A percentile compares a stretch with the other conserved stretches of the same genome.
Evolutionary conservation across 2,888 invertebrate species (phyloP).

Genomic region (Drosophila mercatorum): DNA sequence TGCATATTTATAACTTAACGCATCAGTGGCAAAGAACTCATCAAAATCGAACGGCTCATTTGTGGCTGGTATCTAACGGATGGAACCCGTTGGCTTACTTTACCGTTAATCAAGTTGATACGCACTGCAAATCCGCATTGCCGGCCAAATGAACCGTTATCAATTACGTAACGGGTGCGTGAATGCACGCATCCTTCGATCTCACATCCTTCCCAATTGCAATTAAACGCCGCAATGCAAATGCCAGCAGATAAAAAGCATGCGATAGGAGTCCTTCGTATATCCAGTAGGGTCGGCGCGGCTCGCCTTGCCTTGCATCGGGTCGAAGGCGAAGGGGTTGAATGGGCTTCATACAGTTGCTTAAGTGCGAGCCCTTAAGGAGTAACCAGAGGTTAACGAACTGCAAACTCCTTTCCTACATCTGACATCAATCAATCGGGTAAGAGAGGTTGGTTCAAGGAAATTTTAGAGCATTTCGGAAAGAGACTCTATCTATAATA

Average conservation of each 20-base stretch:
- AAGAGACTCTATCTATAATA: not conserved
- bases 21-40: slow-evolving; percentile 56
- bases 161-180: slow-evolving; percentile 74
- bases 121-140: slow-evolving; percentile 46
- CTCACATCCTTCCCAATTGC: slow-evolving; percentile 33
- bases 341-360: slow-evolving; percentile 16
- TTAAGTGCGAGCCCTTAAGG: slow-evolving; percentile 34
- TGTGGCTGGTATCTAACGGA: slow-evolving; percentile 6
- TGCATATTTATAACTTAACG: slow-evolving; percentile 73
- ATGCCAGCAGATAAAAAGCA: slow-evolving; percentile 63
- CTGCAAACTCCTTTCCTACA: slow-evolving; percentile 3
- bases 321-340: slow-evolving; percentile 45
- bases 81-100: slow-evolving; percentile 44
- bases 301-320: not conserved
- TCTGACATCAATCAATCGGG: slow-evolving; percentile 33
- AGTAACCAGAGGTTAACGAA: slow-evolving; percentile 43
- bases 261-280: slow-evolving; percentile 37
- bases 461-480: not conserved
- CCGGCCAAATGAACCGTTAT: slow-evolving; percentile 74
- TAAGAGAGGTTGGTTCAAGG: not conserved
- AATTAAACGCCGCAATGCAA: slow-evolving; percentile 73
- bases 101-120: slow-evolving; percentile 73
- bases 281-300: not conserved
- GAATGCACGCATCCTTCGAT: slow-evolving; percentile 55
- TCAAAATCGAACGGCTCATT: slow-evolving; percentile 55